Conservation (phyloP, 2,888 invertebrate genomes). For the Cheiracanthium punctorium region DNA sequence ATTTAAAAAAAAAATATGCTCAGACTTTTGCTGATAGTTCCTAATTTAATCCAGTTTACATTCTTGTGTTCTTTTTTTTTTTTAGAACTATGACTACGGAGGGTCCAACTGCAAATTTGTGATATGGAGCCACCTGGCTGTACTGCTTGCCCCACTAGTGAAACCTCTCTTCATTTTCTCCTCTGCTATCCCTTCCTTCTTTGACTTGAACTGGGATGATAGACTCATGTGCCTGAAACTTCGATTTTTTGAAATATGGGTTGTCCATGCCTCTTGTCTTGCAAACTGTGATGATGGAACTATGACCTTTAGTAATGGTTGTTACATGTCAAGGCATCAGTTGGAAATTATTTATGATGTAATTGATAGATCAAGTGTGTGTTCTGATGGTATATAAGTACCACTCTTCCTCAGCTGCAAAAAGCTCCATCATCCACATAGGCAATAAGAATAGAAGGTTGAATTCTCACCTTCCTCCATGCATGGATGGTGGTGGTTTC, state of each 20-base stretch:
- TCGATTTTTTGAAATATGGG: slow-evolving; percentile 97
- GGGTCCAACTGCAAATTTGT: slow-evolving; percentile 79
- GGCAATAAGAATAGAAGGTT: too few species aligned
- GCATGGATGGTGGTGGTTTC: too few species aligned
- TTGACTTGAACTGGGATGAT: slow-evolving; percentile 92
- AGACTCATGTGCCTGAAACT: slow-evolving; percentile 96
- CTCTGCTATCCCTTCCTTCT: slow-evolving; percentile 93
- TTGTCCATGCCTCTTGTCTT: slow-evolving; percentile 88
- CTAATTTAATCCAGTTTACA: too few species aligned
- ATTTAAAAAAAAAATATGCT: too few species aligned
- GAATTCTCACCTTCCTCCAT: too few species aligned
- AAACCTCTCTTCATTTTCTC: slow-evolving; percentile 97
- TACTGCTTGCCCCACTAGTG: slow-evolving; percentile 90
- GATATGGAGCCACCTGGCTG: slow-evolving; percentile 93
- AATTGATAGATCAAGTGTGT: too few species aligned
- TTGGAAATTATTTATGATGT: slow-evolving; percentile 92
- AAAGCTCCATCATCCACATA: too few species aligned
- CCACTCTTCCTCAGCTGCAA: too few species aligned
- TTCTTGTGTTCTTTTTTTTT: too few species aligned
- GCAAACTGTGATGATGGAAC: slow-evolving; percentile 82
- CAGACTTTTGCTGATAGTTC: too few species aligned
- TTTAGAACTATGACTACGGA: neutral
- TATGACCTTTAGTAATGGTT: slow-evolving; percentile 93
- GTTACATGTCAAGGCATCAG: slow-evolving; percentile 87
- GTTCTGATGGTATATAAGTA: too few species aligned